Conservation (phyloP, 2,797 vertebrate genomes). For the Tamandua tetradactyla region DNA sequence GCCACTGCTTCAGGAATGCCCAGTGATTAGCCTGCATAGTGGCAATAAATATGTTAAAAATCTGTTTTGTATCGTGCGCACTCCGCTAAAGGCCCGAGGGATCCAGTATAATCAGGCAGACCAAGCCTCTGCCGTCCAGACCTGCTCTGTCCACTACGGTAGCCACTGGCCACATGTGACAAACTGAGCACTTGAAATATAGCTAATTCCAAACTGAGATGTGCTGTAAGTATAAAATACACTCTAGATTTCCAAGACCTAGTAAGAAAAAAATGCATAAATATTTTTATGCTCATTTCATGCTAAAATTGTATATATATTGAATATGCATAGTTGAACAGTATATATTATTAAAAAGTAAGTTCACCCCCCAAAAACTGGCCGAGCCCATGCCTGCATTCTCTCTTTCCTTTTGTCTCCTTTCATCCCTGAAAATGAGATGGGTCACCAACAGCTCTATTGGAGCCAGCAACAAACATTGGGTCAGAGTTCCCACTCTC, state of each 20-base stretch:
- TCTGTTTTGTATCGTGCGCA: fast-evolving
- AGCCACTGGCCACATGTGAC: neutral
- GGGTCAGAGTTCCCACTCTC: too few species aligned
- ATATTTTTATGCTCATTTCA: neutral
- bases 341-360: neutral
- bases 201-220: neutral
- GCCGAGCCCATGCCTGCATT: too few species aligned
- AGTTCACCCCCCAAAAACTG: too few species aligned
- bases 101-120: neutral
- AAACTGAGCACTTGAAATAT: neutral
- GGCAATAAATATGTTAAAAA: neutral
- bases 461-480: too few species aligned
- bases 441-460: too few species aligned
- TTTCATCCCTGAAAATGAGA: too few species aligned
- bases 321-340: neutral
- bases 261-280: neutral
- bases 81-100: neutral
- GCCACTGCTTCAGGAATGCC: neutral
- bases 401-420: neutral
- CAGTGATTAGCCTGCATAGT: fast-evolving
- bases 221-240: neutral
- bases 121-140: neutral
- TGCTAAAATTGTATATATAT: neutral
- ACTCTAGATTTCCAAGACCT: neutral
- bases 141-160: too few species aligned